Base-by-base conservation (phyloP, 2,113 vertebrate genomes). In the Malaclemys terrapin region DNA sequence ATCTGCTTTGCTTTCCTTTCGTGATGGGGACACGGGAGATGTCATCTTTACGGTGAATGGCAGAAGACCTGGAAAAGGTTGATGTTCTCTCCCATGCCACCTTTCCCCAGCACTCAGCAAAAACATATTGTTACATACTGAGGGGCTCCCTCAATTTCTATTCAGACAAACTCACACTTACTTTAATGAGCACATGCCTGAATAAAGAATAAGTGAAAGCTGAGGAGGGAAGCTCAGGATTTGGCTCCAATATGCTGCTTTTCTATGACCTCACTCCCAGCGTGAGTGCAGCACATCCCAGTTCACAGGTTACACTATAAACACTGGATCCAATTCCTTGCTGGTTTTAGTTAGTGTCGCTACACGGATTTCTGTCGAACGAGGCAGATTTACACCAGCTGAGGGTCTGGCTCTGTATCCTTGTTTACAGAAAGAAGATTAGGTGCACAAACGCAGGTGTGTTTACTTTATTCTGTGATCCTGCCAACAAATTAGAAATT, bases 401-500 rank as follows among this genome's bases (percentile, higher is more conserved):
- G 75, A 45, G 42, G 42, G 45, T 27, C 42, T 76, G 54, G 31
- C 2, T 35, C 47, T 14, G 31, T 0, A 24, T 6, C 12, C 9
- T 3, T 4, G 31, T 42, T 89, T 52, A 56, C 31, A 13, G 9
- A 29, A 50, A 45, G 6, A 0, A 87, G 38, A 10, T 45, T n/a
- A 54, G 25, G 13, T 45, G 24, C 6, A 47, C 35, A 81, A 69
- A 10, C 16, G 16, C 31, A 90, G 35, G 10, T 27, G 6, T 47
- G 59, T 49, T 31, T 11, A 2, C 3, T 65, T n/a, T 29, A 45
- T 76, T 85, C 56, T 10, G 2, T 53, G 47, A 82, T 3, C 3
- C 0, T 11, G 11, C 16, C 76, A 49, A 69, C 11, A 22, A 4
- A 3, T 59, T 52, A 38, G 38, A 8, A 22, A 0, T 50, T 47